Evolutionary conservation across 2,797 vertebrate genomes (phyloP), one percentile per base, ranked within the genome.

Genomic region (Cyclopterus lumpus): DNA sequence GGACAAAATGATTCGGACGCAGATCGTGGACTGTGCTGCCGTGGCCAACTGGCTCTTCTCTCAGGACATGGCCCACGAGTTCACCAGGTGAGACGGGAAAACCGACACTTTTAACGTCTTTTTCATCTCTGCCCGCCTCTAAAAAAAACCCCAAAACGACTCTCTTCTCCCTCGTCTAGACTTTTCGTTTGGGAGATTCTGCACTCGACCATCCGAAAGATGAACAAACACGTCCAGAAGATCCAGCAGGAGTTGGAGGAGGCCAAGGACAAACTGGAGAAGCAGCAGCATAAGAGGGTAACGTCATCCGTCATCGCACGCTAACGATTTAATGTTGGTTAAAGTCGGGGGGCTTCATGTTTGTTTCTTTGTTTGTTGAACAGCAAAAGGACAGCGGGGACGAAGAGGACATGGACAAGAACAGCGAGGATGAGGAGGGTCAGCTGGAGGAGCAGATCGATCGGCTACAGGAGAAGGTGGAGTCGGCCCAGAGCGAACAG

Each of bases 31-130:
- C 90, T 99, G 98, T 69, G 97, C 98, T 34, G 97, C 98, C 1
- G 98, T 99, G 32, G 98, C 98, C 83, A 99, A 99, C 89, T 99
- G 98, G 98, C 97, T 99, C 88, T 99, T 99, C 93, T 99, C 98
- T 86, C 95, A 97, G 77, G 97, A 98, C 71, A 95, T 99, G 81
- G 96, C 97, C 58, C 97, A 96, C 53, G 97, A 99, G 91, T 99
- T 99, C 88, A 98, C 96, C 73, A 97, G 97, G 98, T 99, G 26
- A 14, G 65, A 34, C 5, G 34, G 34, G 10, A 60, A 55, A 16
- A 7, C 14, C 3, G 14, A 18, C 15, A 2, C 26, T 28, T 28
- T 28, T 26, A 28, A n/a, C n/a, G n/a, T n/a, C n/a, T n/a, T 42
- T 32, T 6, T 16, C 38, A 11, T 53, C 28, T 54, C 18, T 9